Evolutionary conservation across 2,797 vertebrate genomes (phyloP), one percentile per base, ranked within the genome.

Genomic region (Spondyliosoma cantharus): DNA sequence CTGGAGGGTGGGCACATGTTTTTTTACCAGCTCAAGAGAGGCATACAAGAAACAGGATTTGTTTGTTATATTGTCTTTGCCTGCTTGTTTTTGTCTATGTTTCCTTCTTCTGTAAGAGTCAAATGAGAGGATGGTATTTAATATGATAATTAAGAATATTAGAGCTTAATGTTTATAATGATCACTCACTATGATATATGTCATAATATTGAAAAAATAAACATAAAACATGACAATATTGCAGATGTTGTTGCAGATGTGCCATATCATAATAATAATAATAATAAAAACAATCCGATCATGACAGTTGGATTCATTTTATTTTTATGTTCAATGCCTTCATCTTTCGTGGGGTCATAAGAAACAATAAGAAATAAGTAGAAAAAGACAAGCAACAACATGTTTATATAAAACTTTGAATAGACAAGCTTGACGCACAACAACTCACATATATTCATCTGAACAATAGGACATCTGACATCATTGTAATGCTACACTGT

Each of bases 361-460:
- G n/a, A n/a, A n/a, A 53, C n/a, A 37, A 43, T 60, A 49, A 62
- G 1, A 77, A 61, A 71, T 9, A 71, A 46, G 20, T 49, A 71
- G 4, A 74, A 50, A 76, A 72, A 20, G 16, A 61, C 19, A 66
- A 7, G 8, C 2, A 59, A 45, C 20, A 52, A 9, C 16, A 7
- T 63, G 22, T 71, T n/a, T 42, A n/a, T 66, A 32, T 43, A 78
- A 86, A 79, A 52, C 3, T 6, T 86, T 83, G 32, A 87, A 71
- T 81, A 62, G 53, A 69, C 46, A 73, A 79, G 25, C 2, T 16
- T 58, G 4, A 76, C 15, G 20, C 45, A 67, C 3, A 64, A 50
- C 48, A 72, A 7, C 53, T 71, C 32, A 66, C 16, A 70, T 57
- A 57, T 56, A 84, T 71, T 69, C 13, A 58, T 61, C 42, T 58